Evolutionary conservation across 2,888 invertebrate species (phyloP).

Genomic region (Hypselothyrea guttata): DNA sequence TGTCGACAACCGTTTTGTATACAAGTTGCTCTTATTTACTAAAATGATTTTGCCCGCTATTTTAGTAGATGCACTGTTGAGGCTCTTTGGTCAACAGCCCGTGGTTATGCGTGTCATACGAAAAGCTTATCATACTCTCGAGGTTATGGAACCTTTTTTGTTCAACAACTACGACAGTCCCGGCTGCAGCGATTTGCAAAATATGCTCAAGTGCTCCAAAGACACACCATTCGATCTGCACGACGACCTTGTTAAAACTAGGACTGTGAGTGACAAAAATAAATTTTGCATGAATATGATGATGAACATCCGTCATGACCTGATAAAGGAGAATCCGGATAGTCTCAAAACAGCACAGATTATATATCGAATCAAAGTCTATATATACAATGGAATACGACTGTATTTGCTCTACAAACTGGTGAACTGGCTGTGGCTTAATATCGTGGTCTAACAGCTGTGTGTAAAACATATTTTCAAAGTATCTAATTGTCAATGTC

Average conservation of each 20-base stretch:
- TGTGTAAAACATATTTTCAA: too few relatives aligned
- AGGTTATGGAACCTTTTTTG: conserved; percentile 71
- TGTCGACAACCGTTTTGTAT: conserved; percentile 52
- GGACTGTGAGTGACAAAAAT: background rate
- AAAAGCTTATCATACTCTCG: conserved; percentile 47
- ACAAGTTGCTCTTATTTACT: too few relatives aligned
- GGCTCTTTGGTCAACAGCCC: conserved; percentile 61
- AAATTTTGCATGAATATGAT: conserved; percentile 52
- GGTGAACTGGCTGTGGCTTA: too few relatives aligned
- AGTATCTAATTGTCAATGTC: too few relatives aligned
- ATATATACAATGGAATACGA: too few relatives aligned
- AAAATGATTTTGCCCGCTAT: too few relatives aligned
- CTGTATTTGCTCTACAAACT: too few relatives aligned
- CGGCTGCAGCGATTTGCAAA: conserved; percentile 49
- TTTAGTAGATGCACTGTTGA: conserved; percentile 50
- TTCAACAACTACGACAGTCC: conserved; percentile 63
- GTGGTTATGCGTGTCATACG: conserved; percentile 63
- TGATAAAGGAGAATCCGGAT: conserved; percentile 64
- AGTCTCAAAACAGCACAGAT: too few relatives aligned
- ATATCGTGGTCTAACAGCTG: too few relatives aligned
- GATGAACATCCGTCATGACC: conserved; percentile 55
- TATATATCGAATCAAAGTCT: too few relatives aligned
- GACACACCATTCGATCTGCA: conserved; percentile 61
- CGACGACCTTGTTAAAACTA: conserved; percentile 16
- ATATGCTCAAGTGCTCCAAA: conserved; percentile 16